Percentiles rank a stretch among this genome's conserved stretches.
Conservation (phyloP, 2,797 vertebrate species). For the Xenentodon cancila region DNA sequence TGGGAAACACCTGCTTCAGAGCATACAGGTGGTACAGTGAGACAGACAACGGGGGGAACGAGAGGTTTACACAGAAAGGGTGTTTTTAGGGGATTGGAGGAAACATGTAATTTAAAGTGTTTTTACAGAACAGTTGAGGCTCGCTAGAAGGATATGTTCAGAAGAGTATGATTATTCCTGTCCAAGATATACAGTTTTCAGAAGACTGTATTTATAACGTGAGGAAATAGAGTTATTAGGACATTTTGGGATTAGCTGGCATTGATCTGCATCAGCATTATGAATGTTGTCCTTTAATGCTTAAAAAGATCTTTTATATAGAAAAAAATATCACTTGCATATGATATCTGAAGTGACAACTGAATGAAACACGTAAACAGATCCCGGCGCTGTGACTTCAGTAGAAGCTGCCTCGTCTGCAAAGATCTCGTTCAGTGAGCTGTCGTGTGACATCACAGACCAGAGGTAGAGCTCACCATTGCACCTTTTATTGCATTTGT, state of each 20-base stretch:
- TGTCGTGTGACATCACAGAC: no score
- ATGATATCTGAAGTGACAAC: no score
- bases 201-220: neutral
- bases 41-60: neutral
- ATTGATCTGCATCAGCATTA: no score
- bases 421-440: no score
- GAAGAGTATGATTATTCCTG: constrained; percentile 46
- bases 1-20: constrained; percentile 72
- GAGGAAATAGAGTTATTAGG: neutral
- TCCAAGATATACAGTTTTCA: constrained; percentile 18
- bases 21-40: constrained; percentile 49
- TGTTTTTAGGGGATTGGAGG: constrained; percentile 27
- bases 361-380: no score
- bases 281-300: no score
- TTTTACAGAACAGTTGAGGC: constrained; percentile 52
- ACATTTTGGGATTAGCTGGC: neutral
- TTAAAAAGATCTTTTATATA: no score
- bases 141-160: constrained; percentile 41
- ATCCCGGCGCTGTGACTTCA: no score
- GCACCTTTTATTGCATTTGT: no score
- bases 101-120: constrained; percentile 62
- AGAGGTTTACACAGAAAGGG: neutral
- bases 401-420: no score
- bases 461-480: no score
- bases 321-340: no score